These are phyloP conservation scores for Cremastinae sp. DNA, from an alignment of 2,888 invertebrate genomes.

Conservation along the genomic window DNA sequence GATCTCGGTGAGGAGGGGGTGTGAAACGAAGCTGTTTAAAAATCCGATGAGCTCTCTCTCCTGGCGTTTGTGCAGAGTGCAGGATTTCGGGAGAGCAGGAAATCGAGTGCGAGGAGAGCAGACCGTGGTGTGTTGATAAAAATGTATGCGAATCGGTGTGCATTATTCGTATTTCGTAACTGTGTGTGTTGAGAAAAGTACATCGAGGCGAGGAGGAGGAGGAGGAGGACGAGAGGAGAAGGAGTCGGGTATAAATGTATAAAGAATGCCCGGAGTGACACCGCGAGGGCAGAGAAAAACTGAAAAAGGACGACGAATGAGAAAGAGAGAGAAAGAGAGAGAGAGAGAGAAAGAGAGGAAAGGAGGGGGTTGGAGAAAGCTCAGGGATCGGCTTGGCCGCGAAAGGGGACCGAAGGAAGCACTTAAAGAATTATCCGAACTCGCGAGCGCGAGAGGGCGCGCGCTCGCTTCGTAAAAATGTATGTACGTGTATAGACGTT, in stretches of 20 bases:
- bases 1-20: no score
- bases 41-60: slow-evolving; percentile 43
- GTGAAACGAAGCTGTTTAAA: slow-evolving; percentile 36
- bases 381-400: slow-evolving; percentile 64
- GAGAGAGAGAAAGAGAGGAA: slow-evolving; percentile 66
- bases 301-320: slow-evolving; percentile 30
- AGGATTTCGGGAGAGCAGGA: slow-evolving; percentile 57
- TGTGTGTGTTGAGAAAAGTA: slow-evolving; percentile 23
- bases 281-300: slow-evolving; percentile 64
- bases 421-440: slow-evolving; percentile 81
- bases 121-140: slow-evolving; percentile 49
- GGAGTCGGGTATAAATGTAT: slow-evolving; percentile 34
- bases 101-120: slow-evolving; percentile 65
- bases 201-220: slow-evolving; percentile 26
- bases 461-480: slow-evolving; percentile 21
- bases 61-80: slow-evolving; percentile 36
- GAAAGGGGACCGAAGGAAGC: slow-evolving; percentile 74
- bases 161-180: not conserved
- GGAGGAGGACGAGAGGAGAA: slow-evolving; percentile 42
- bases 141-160: slow-evolving; percentile 21
- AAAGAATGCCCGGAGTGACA: slow-evolving; percentile 63
- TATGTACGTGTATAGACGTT: slow-evolving; percentile 23
- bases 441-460: slow-evolving; percentile 66
- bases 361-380: slow-evolving; percentile 56
- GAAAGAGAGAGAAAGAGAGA: slow-evolving; percentile 52